These are phyloP conservation scores for Polypterus bichir DNA, from an alignment of 2,113 vertebrate species.

Conservation along the genomic window DNA sequence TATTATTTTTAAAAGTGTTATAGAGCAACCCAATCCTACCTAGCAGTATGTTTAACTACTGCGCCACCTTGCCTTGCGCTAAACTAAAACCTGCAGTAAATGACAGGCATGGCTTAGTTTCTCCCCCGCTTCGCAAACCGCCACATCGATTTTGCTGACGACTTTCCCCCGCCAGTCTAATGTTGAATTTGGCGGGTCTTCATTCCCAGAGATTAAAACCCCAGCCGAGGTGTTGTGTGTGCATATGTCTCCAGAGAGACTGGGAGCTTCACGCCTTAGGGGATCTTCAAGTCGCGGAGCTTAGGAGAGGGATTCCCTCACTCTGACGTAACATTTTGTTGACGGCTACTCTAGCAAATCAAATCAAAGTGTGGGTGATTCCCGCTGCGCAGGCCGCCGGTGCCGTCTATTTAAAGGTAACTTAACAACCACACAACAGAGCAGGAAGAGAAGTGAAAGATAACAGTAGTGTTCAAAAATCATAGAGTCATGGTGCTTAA, in stretches of 20 bases:
- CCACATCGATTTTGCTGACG: too few relatives aligned
- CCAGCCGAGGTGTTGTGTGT: too few relatives aligned
- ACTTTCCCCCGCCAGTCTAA: slow-evolving; percentile 6
- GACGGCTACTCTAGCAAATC: slow-evolving; percentile 33
- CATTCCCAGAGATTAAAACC: background rate
- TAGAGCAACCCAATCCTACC: too few relatives aligned
- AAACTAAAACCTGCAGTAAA: too few relatives aligned
- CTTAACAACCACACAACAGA: slow-evolving; percentile 1
- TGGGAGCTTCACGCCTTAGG: background rate
- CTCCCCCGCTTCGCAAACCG: too few relatives aligned
- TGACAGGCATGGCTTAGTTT: too few relatives aligned
- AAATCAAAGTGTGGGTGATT: slow-evolving; percentile 29
- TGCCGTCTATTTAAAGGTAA: slow-evolving; percentile 41
- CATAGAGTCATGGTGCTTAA: too few relatives aligned
- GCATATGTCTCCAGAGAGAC: background rate
- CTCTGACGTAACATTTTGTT: slow-evolving; percentile 15
- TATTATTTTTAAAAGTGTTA: too few relatives aligned
- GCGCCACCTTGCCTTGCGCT: too few relatives aligned
- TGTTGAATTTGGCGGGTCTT: slow-evolving; percentile 1
- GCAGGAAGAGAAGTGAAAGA: slow-evolving; percentile 19
- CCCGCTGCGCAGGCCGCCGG: slow-evolving; percentile 55
- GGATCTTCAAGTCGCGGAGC: background rate
- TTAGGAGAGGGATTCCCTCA: slow-evolving; percentile 20
- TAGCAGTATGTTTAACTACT: too few relatives aligned
- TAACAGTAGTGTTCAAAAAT: background rate